Conservation (phyloP, 2,113 vertebrate genomes). For the Stomatorhinus ivindoensis region DNA sequence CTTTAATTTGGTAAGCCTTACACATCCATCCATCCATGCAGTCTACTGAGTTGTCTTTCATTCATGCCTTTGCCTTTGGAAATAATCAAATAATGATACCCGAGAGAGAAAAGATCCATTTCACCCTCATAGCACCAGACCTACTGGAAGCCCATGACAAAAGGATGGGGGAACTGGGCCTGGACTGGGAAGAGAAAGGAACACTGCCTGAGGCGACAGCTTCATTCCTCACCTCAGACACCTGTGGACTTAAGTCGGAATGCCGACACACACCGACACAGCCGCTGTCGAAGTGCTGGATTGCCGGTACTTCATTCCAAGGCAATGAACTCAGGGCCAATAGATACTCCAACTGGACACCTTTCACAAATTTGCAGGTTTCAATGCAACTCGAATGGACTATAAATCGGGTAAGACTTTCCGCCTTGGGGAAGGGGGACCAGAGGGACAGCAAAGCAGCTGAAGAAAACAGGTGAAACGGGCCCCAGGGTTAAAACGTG, state of each 20-base stretch:
- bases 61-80: not conserved
- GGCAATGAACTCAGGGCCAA: not conserved
- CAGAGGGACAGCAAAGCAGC: not conserved
- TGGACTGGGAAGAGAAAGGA: not conserved
- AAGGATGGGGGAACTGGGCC: not conserved
- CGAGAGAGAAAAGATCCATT: not conserved
- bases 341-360: not conserved
- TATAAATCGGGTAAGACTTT: not conserved
- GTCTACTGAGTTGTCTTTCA: not conserved
- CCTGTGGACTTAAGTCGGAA: not conserved
- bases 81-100: conserved; percentile 14
- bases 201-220: not conserved
- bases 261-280: not conserved
- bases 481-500: not conserved
- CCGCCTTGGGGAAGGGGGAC: not conserved
- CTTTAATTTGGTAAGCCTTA: not conserved
- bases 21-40: not conserved
- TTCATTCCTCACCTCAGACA: not conserved
- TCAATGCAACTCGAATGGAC: not conserved
- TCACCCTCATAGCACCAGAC: not conserved
- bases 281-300: not conserved
- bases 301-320: not conserved
- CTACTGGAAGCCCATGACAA: not conserved
- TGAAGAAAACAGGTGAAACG: not conserved
- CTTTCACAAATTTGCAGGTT: conserved; percentile 4